Base-by-base conservation (phyloP, 1,140 invertebrate species). In the Sarcophaga bullata region DNA sequence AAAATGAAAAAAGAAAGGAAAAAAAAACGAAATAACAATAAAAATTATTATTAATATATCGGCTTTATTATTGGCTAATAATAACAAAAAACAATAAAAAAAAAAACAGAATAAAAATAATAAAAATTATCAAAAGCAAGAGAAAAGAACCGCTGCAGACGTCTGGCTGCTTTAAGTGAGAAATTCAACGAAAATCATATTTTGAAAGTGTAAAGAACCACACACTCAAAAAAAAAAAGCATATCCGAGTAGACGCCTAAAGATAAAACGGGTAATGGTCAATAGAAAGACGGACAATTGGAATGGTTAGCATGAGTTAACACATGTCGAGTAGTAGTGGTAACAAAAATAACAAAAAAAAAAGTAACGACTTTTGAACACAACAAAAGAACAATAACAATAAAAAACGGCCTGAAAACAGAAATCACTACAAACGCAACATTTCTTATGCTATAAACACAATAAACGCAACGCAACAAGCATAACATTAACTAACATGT, bases 31-130 rank as follows among this genome's bases (percentile, higher is more conserved):
- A 19, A 10, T 68, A 68, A 25, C n/a, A 68, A 25, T 4, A 68
- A n/a, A 68, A 68, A 68, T 68, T 68, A 19, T 68, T 68, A 25
- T 68, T 68, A 68, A 68, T 68, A 19, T 68, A 25, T n/a, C 19
- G 17, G 62, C 17, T 37, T 37, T 37, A 25, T 68, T 68, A 68
- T 17, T 68, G 62, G 62, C 19, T 17, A 68, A 68, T 58, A 58
- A 58, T 37, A 58, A 58, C 13, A 58, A 58, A n/a, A 13, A 68
- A 68, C 17, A 68, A 68, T 6, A 68, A 62, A 15, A 15, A 62
- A 11, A 62, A 0, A 7, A 7, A 68, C 17, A 68, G 19, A 15
- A 68, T n/a, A 25, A 68, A 17, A 37, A 4, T 37, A 37, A 37
- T 37, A 37, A 37, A 37, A 37, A 37, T 37, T 37, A 37, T 37